A percentile compares a stretch with the other conserved stretches of the same genome.
These are phyloP conservation scores for Ophioninae sp. DNA, from an alignment of 2,888 invertebrate genomes.

Conservation along the genomic window DNA sequence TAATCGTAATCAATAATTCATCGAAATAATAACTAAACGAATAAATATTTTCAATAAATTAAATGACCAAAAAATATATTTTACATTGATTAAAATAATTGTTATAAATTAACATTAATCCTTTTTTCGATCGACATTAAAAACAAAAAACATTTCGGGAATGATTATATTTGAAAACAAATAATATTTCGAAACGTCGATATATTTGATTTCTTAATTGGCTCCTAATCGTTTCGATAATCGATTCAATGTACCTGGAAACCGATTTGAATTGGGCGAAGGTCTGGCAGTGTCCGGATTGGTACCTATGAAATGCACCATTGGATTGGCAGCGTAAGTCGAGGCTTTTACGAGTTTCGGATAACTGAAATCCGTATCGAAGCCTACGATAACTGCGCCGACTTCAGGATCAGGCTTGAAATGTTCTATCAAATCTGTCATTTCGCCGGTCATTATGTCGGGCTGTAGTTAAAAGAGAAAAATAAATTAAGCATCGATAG, in stretches of 20 bases:
- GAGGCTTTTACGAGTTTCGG: constrained; percentile 95
- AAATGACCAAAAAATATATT: no score
- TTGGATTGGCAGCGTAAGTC: constrained; percentile 90
- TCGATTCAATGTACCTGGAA: constrained; percentile 69
- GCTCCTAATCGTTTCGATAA: background rate
- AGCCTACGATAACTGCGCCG: constrained; percentile 97
- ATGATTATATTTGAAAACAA: background rate
- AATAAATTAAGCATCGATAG: no score
- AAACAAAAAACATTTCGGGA: no score
- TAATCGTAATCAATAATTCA: no score
- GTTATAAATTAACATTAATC: no score
- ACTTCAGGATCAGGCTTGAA: constrained; percentile 89
- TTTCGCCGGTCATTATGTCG: constrained; percentile 77
- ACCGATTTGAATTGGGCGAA: constrained; percentile 72
- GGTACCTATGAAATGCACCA: constrained; percentile 93
- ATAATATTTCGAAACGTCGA: background rate
- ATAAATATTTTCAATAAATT: no score
- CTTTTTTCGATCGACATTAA: no score
- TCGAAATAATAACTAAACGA: no score
- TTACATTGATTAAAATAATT: no score
- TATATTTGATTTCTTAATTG: background rate
- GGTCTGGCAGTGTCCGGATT: constrained; percentile 88
- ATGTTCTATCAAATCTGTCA: constrained; percentile 71
- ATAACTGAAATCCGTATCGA: constrained; percentile 95
- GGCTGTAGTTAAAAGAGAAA: constrained; percentile 77